Evolutionary conservation across 2,797 vertebrate genomes (phyloP).

Genomic region (Chaenodraco wilsoni): DNA sequence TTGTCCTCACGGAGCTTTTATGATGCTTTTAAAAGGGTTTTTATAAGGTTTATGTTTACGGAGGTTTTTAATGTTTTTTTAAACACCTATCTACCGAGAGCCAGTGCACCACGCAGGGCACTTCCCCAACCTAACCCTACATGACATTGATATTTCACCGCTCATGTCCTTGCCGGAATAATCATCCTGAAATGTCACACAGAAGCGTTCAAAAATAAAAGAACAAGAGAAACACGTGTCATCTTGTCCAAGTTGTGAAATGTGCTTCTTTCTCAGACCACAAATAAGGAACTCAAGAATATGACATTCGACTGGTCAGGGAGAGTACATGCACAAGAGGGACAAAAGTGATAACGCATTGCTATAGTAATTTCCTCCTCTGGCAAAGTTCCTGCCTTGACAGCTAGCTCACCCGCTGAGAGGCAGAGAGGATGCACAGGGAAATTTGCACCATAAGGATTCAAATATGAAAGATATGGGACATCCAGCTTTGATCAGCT

Average conservation of each 20-base stretch:
- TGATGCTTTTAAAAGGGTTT: too few relatives aligned
- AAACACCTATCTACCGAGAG: too few relatives aligned
- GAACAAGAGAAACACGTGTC: constrained; percentile 43
- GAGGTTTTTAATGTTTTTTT: too few relatives aligned
- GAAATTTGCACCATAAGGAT: constrained; percentile 59
- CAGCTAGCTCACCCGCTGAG: constrained; percentile 71
- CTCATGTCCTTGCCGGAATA: constrained; percentile 53
- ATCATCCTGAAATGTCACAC: constrained; percentile 53
- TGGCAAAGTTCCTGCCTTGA: constrained; percentile 64
- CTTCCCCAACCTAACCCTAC: constrained; percentile 12
- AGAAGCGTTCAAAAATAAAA: constrained; percentile 44
- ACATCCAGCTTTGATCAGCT: constrained; percentile 28
- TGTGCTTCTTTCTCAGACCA: constrained; percentile 52
- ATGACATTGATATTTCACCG: constrained; percentile 66
- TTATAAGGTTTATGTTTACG: too few relatives aligned
- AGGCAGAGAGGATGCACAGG: constrained; percentile 59
- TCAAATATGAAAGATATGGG: constrained; percentile 12
- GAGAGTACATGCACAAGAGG: constrained; percentile 57
- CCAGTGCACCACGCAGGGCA: too few relatives aligned
- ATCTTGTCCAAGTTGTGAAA: constrained; percentile 44
- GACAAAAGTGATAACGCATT: constrained; percentile 79
- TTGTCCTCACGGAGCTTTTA: too few relatives aligned
- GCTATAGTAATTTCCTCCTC: constrained; percentile 80
- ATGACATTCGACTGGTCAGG: constrained; percentile 53
- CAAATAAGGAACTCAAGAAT: constrained; percentile 68